Conservation (phyloP, 2,113 vertebrate genomes). For the Chionomys nivalis region DNA sequence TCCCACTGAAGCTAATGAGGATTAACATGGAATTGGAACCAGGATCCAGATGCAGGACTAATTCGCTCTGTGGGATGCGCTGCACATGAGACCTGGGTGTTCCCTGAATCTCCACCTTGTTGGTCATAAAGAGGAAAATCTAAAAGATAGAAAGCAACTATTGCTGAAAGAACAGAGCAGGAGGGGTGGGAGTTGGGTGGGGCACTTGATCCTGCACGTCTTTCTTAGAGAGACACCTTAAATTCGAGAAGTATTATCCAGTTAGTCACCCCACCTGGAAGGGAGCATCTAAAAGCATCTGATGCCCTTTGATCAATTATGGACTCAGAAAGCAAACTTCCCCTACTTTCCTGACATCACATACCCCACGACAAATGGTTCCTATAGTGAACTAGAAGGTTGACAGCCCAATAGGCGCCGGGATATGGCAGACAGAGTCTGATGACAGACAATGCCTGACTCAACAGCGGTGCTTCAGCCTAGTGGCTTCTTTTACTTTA, state of each 20-base stretch:
- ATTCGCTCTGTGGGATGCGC: neutral
- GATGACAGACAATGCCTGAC: too few species aligned
- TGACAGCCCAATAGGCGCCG: neutral
- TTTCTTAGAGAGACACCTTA: neutral
- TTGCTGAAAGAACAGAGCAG: neutral
- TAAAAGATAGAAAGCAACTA: neutral
- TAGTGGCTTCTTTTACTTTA: neutral
- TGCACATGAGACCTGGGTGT: neutral
- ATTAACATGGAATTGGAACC: neutral
- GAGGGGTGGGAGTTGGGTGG: too few species aligned
- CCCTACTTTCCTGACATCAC: neutral
- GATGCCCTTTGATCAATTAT: neutral
- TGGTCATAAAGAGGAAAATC: neutral
- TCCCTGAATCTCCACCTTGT: neutral
- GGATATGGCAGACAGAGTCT: neutral
- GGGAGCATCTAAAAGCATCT: neutral
- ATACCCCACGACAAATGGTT: neutral
- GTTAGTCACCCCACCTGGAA: neutral
- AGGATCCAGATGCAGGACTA: neutral
- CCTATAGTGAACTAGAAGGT: neutral
- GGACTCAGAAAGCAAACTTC: neutral
- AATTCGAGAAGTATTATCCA: neutral
- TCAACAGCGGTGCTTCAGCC: rapidly evolving
- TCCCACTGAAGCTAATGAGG: slow-evolving; percentile 47
- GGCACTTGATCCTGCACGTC: neutral